These are phyloP conservation scores for Stomatorhinus ivindoensis DNA, from an alignment of 2,113 vertebrate species.

Conservation along the genomic window DNA sequence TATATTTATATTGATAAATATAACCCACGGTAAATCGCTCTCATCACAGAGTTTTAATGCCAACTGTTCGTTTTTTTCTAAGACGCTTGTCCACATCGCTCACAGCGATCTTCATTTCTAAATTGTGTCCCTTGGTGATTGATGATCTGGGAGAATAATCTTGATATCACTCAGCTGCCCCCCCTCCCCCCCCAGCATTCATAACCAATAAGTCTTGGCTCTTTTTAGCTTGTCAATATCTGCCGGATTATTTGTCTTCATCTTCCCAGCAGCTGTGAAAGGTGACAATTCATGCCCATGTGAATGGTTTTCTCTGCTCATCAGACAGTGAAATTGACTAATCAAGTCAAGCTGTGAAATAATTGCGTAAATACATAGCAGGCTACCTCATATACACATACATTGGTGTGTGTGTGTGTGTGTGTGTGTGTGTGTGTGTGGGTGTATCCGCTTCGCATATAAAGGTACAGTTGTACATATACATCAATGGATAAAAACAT, in stretches of 20 bases:
- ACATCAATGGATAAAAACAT: not conserved
- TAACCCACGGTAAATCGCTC: not conserved
- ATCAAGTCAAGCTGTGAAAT: not conserved
- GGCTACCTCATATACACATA: not conserved
- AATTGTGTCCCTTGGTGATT: not conserved
- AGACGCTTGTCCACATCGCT: not conserved
- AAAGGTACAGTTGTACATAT: not conserved
- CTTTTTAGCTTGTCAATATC: constrained; percentile 15
- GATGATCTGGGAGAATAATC: constrained; percentile 10
- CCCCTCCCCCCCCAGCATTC: not conserved
- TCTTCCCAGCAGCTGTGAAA: constrained; percentile 10
- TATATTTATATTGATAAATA: not conserved
- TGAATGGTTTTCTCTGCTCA: constrained; percentile 11
- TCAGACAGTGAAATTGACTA: constrained; percentile 16
- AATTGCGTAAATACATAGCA: constrained; percentile 3
- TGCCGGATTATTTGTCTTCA: constrained; percentile 7
- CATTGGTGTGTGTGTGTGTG: not conserved
- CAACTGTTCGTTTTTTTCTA: not conserved
- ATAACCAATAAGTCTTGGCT: constrained; percentile 1
- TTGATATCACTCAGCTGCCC: not conserved
- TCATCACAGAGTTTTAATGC: not conserved
- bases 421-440: not conserved
- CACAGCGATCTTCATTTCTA: not conserved
- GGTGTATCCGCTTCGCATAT: not conserved
- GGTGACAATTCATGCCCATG: constrained; percentile 1